A percentile compares a stretch with the other conserved stretches of the same genome.
Evolutionary conservation across 2,888 invertebrate species (phyloP).

Genomic region (Temnothorax unifasciatus): DNA sequence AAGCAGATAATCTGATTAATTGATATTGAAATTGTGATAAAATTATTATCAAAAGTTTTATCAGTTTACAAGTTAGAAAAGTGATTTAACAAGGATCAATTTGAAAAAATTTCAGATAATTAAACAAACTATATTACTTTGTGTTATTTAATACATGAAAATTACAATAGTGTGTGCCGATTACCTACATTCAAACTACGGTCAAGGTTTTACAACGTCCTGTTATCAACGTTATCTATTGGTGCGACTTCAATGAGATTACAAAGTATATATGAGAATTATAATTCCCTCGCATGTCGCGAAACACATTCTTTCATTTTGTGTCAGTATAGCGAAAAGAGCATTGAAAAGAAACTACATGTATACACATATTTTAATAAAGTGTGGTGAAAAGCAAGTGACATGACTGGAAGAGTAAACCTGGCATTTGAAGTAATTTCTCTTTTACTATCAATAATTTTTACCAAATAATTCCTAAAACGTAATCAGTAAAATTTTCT

Average conservation of each 20-base stretch:
- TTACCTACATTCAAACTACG: constrained; percentile 1
- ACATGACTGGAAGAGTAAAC: constrained; percentile 63
- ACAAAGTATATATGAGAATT: constrained; percentile 31
- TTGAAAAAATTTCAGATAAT: neutral
- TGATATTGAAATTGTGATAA: constrained; percentile 3
- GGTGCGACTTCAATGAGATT: constrained; percentile 29
- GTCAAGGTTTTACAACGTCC: neutral
- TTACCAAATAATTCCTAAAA: neutral
- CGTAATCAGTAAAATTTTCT: neutral
- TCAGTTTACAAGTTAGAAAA: neutral
- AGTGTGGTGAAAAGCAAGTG: constrained; percentile 6
- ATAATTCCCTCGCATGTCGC: constrained; percentile 30
- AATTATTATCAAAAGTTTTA: neutral
- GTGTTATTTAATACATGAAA: neutral
- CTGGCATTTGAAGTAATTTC: constrained; percentile 62
- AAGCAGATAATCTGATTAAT: neutral
- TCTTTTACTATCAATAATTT: neutral
- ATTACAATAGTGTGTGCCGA: neutral
- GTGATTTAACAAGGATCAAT: neutral
- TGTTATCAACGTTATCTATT: constrained; percentile 67
- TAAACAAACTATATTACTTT: neutral
- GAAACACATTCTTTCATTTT: constrained; percentile 2
- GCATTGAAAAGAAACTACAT: constrained; percentile 15
- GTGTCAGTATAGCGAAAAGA: constrained; percentile 23
- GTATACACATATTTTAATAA: constrained; percentile 12